Conservation (phyloP, 2,888 invertebrate genomes). For the Halictus ligatus region DNA sequence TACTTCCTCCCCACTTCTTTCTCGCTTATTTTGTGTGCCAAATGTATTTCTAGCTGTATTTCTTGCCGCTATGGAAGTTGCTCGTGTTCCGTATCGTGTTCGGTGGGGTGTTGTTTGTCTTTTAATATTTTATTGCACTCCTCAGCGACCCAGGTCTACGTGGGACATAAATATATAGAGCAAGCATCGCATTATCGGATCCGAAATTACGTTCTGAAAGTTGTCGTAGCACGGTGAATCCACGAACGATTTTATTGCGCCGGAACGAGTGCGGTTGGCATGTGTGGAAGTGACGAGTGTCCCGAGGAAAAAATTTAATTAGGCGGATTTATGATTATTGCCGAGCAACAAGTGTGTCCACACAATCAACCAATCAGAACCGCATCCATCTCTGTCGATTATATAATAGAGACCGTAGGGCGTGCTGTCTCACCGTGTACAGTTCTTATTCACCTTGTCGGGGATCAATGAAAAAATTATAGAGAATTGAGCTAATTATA, state of each 20-base stretch:
- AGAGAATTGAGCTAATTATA: slow-evolving; percentile 52
- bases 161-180: too few species aligned
- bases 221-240: neutral
- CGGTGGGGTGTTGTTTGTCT: too few species aligned
- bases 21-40: neutral
- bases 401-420: slow-evolving; percentile 59
- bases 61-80: too few species aligned
- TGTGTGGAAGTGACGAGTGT: neutral
- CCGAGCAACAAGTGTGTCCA: slow-evolving; percentile 39
- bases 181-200: too few species aligned
- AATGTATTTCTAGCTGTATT: neutral
- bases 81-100: too few species aligned
- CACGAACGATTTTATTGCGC: fast-evolving
- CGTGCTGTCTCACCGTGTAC: slow-evolving; percentile 34
- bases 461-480: slow-evolving; percentile 59
- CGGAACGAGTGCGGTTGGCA: neutral
- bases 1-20: neutral
- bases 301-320: slow-evolving; percentile 4
- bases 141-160: too few species aligned
- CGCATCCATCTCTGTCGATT: slow-evolving; percentile 42
- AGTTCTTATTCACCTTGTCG: slow-evolving; percentile 56
- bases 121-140: too few species aligned
- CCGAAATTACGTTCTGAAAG: neutral
- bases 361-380: slow-evolving; percentile 42
- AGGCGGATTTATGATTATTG: neutral